A percentile compares a stretch with the other conserved stretches of the same genome.
Conservation (phyloP, 2,888 invertebrate species). For the Amiota communis region DNA sequence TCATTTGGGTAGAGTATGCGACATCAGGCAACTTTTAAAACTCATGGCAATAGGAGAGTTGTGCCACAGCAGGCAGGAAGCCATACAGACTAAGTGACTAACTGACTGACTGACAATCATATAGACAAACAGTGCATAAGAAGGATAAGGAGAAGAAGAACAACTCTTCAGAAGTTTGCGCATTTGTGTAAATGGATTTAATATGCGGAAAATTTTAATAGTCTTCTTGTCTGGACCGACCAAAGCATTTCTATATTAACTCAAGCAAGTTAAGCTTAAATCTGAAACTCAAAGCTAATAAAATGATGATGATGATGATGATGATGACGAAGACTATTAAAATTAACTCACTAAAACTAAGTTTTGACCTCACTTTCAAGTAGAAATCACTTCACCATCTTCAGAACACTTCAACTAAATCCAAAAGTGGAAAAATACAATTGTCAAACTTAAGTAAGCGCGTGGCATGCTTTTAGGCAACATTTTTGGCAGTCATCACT, state of each 20-base stretch:
- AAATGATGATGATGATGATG: background rate
- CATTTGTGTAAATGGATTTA: conserved; percentile 49
- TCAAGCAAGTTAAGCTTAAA: conserved; percentile 7
- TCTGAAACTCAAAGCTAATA: conserved; percentile 35
- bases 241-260: conserved; percentile 43
- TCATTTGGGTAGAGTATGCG: no score
- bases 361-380: conserved; percentile 57
- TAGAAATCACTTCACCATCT: background rate
- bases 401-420: no score
- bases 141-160: no score
- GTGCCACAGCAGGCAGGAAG: no score
- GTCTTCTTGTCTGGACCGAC: conserved; percentile 33
- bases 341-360: conserved; percentile 19
- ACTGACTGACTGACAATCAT: no score
- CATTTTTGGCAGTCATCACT: no score
- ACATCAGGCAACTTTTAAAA: no score
- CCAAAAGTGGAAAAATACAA: background rate
- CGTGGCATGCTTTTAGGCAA: no score
- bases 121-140: no score
- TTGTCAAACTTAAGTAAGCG: conserved; percentile 24
- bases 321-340: conserved; percentile 1
- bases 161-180: no score
- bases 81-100: no score
- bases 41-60: no score
- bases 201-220: conserved; percentile 63